Evolutionary conservation across 2,888 invertebrate genomes (phyloP).

Genomic region (Pharmacophagus antenor): DNA sequence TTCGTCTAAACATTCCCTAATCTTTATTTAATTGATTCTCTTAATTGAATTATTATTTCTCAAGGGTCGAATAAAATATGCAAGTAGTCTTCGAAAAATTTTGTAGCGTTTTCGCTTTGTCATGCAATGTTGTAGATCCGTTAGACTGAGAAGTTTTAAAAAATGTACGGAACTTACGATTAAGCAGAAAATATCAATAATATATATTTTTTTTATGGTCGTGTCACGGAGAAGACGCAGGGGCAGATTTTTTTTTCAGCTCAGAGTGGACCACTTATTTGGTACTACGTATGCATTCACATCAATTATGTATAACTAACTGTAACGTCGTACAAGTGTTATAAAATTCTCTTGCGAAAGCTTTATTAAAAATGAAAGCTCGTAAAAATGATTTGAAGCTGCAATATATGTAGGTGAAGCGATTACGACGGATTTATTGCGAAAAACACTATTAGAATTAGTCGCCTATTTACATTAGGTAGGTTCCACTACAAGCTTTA

Average conservation of each 20-base stretch:
- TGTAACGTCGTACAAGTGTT: conserved; percentile 21
- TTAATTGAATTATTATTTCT: no score
- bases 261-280: conserved; percentile 26
- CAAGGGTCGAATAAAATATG: no score
- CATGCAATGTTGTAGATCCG: background rate
- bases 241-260: conserved; percentile 26
- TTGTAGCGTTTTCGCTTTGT: background rate
- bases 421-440: conserved; percentile 43
- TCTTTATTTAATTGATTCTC: no score
- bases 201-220: conserved; percentile 22
- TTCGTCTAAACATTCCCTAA: no score
- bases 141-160: background rate
- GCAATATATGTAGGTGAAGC: conserved; percentile 46
- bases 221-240: conserved; percentile 28
- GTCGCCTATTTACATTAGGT: conserved; percentile 41
- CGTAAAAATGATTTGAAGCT: conserved; percentile 45
- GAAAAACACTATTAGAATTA: conserved; percentile 48
- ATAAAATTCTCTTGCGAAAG: conserved; percentile 16
- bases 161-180: conserved; percentile 21
- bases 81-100: background rate
- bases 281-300: conserved; percentile 15
- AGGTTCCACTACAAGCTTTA: conserved; percentile 30
- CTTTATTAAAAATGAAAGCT: conserved; percentile 37
- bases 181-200: conserved; percentile 10
- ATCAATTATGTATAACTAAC: conserved; percentile 29